Evolutionary conservation across 2,888 invertebrate genomes (phyloP).

Genomic region (Oxyteleia sp.): DNA sequence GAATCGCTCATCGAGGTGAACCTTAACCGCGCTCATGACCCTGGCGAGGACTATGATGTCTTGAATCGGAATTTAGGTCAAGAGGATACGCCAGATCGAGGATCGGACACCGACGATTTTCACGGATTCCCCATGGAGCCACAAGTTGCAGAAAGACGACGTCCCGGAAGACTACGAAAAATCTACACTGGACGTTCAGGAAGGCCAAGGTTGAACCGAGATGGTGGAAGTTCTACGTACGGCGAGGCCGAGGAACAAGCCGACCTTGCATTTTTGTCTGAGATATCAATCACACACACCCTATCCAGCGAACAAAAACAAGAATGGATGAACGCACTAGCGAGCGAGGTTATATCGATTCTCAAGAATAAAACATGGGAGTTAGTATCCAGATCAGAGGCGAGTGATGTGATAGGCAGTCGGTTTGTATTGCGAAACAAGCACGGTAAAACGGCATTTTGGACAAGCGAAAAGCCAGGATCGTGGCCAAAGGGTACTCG

Average conservation of each 20-base stretch:
- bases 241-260: not conserved
- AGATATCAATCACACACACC: constrained; percentile 30
- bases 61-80: too few species aligned
- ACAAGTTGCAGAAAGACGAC: constrained; percentile 6
- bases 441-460: not conserved
- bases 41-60: too few species aligned
- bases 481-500: constrained; percentile 42
- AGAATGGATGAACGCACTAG: constrained; percentile 51
- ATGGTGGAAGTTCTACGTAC: not conserved
- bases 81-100: not conserved
- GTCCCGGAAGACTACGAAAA: constrained; percentile 21
- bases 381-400: constrained; percentile 20
- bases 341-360: constrained; percentile 35
- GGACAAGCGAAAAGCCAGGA: constrained; percentile 35
- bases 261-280: constrained; percentile 17
- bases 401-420: constrained; percentile 12
- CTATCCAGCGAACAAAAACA: constrained; percentile 13
- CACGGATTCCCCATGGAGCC: not conserved
- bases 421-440: constrained; percentile 41
- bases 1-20: too few species aligned
- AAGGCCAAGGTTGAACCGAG: constrained; percentile 11
- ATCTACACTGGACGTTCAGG: constrained; percentile 23
- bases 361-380: constrained; percentile 56
- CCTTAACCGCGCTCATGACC: too few species aligned
- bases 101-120: not conserved